These are phyloP conservation scores for Caiman crocodilus DNA, from an alignment of 2,797 vertebrate genomes.

Conservation along the genomic window DNA sequence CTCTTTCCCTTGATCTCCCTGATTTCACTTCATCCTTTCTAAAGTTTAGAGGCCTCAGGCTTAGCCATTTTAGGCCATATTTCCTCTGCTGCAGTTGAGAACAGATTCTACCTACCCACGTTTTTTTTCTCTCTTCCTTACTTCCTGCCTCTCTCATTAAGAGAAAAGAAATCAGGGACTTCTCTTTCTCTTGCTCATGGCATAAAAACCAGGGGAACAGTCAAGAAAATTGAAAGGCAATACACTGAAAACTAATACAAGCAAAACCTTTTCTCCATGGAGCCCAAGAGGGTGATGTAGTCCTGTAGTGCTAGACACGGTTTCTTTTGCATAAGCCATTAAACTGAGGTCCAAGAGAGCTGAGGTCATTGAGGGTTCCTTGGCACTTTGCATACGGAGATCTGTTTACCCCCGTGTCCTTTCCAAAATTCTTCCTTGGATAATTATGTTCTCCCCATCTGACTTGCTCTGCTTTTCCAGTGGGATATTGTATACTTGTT, in stretches of 20 bases:
- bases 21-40: neutral
- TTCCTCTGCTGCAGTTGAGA: constrained; percentile 27
- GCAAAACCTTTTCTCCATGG: neutral
- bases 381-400: neutral
- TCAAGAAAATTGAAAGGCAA: neutral
- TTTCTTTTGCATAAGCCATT: neutral
- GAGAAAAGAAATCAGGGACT: neutral
- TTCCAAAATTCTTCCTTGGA: neutral
- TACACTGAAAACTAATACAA: too few species aligned
- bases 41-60: constrained; percentile 24
- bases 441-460: neutral
- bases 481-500: neutral
- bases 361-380: neutral
- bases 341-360: neutral
- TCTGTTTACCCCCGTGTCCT: neutral
- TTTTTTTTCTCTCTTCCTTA: neutral
- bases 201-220: neutral
- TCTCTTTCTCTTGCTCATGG: neutral
- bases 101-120: neutral
- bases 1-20: neutral
- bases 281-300: neutral
- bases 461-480: neutral
- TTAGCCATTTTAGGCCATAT: constrained; percentile 25
- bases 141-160: neutral
- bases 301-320: neutral